These are phyloP conservation scores for Gambelia wislizenii DNA, from an alignment of 2,797 vertebrate genomes.

Conservation along the genomic window DNA sequence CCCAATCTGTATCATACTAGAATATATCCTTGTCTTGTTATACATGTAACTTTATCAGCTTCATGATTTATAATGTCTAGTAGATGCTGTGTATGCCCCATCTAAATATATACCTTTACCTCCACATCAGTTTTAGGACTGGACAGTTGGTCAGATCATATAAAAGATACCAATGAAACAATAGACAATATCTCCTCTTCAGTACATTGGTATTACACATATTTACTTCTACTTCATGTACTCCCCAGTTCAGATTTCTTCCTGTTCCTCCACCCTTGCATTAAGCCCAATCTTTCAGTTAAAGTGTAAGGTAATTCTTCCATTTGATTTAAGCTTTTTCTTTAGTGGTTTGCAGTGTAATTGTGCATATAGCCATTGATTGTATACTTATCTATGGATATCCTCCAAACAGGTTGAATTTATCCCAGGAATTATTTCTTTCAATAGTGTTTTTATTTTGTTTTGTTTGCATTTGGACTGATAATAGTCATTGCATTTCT, in stretches of 20 bases:
- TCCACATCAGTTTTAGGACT: background rate
- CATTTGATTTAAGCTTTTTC: background rate
- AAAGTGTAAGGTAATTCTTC: background rate
- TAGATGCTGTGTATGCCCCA: background rate
- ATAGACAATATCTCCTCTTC: background rate
- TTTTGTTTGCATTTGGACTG: background rate
- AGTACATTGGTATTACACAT: background rate
- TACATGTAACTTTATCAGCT: background rate
- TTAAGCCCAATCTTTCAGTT: background rate
- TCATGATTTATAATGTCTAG: background rate
- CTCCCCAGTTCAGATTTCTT: background rate
- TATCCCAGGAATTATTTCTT: background rate
- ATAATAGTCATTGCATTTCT: background rate
- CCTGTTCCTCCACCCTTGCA: background rate
- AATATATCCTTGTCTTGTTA: background rate
- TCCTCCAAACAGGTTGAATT: background rate
- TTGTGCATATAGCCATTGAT: background rate
- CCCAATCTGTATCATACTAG: background rate
- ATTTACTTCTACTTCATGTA: background rate
- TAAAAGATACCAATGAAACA: background rate
- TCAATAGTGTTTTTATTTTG: background rate
- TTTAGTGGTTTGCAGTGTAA: background rate
- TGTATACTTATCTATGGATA: background rate
- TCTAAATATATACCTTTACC: background rate
- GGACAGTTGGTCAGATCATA: background rate